These are phyloP conservation scores for Acanthisitta chloris DNA, from an alignment of 2,113 vertebrate genomes.

Conservation along the genomic window DNA sequence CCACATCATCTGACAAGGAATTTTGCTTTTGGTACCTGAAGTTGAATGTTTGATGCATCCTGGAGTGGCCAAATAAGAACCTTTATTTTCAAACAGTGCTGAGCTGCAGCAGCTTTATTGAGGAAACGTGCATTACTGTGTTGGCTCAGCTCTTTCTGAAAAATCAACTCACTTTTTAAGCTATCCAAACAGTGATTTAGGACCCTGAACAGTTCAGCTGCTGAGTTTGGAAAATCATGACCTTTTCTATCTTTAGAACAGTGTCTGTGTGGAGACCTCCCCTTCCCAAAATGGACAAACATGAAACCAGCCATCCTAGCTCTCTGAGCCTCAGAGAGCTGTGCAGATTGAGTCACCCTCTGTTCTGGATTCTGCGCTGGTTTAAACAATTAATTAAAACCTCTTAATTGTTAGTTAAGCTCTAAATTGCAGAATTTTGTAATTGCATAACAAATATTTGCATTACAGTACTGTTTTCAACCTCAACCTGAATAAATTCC, in stretches of 20 bases:
- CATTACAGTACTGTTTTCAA: background rate
- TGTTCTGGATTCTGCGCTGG: background rate
- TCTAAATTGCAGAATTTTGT: slow-evolving; percentile 1
- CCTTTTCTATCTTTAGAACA: slow-evolving; percentile 62
- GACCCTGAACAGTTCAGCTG: slow-evolving; percentile 29
- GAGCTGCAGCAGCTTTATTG: background rate
- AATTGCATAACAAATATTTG: slow-evolving; percentile 29
- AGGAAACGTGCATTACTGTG: background rate
- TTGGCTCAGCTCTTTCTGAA: background rate
- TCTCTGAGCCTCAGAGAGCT: background rate
- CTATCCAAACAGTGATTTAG: slow-evolving; percentile 26
- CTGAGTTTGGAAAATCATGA: slow-evolving; percentile 56
- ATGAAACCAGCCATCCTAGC: background rate
- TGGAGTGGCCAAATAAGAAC: background rate
- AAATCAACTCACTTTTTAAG: slow-evolving; percentile 3
- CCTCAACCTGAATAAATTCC: slow-evolving; percentile 21
- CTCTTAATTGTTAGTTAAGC: slow-evolving; percentile 12
- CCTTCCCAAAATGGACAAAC: slow-evolving; percentile 37
- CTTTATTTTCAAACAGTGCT: background rate
- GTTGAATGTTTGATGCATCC: background rate
- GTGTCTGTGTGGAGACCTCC: background rate
- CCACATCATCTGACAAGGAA: background rate
- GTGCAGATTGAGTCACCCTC: background rate
- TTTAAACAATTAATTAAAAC: slow-evolving; percentile 35
- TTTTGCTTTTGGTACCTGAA: background rate